These are phyloP conservation scores for Clinocottus analis DNA, from an alignment of 2,113 vertebrate species.

Conservation along the genomic window DNA sequence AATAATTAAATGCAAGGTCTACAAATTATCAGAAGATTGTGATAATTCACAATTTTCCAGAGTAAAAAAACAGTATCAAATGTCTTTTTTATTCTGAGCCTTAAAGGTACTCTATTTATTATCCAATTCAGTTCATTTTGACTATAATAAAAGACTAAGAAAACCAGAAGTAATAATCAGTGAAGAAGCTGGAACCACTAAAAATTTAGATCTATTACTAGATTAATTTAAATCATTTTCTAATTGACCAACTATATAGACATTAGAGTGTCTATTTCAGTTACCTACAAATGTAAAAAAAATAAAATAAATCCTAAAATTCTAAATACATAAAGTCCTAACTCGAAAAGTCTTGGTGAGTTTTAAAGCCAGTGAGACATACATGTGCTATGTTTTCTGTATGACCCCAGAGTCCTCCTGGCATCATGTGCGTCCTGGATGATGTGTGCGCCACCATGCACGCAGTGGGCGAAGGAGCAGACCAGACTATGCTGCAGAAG, in stretches of 20 bases:
- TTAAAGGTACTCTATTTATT: background rate
- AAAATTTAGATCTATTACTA: background rate
- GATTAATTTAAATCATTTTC: too few species aligned
- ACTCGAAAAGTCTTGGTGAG: background rate
- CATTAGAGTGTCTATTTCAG: background rate
- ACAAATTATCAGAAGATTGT: background rate
- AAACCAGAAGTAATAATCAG: background rate
- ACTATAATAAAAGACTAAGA: background rate
- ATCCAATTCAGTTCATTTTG: too few species aligned
- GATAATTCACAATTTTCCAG: background rate
- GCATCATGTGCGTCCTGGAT: slow-evolving; percentile 97
- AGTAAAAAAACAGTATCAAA: background rate
- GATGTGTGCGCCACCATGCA: slow-evolving; percentile 99
- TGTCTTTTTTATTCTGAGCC: background rate
- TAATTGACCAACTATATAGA: background rate
- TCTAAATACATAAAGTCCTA: background rate
- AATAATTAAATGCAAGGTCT: background rate
- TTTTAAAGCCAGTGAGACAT: background rate
- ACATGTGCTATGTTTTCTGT: background rate
- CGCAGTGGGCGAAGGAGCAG: slow-evolving; percentile 94
- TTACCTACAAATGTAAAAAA: background rate
- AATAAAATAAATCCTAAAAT: background rate
- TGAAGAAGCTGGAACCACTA: background rate
- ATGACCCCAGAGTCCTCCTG: slow-evolving; percentile 90
- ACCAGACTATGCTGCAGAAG: slow-evolving; percentile 97